Evolutionary conservation across 1,140 invertebrate species (phyloP), one percentile per base, ranked within the genome.

Genomic region (Harpegnathos saltator): DNA sequence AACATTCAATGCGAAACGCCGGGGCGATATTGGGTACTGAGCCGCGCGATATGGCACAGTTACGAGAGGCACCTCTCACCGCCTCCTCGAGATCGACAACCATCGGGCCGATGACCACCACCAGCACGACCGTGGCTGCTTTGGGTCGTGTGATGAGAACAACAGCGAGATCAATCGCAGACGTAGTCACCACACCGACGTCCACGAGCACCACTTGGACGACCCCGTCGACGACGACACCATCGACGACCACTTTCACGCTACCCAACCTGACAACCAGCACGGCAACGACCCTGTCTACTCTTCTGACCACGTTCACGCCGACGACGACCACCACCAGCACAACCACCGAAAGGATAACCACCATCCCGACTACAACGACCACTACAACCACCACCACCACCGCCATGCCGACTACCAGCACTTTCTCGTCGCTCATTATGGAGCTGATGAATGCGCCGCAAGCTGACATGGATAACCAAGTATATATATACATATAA

Each of bases 21-120:
- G 96, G 95, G 12, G 94, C 95, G 2, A 95, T 96, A 17, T 88
- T 96, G n/a, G 95, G 96, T n/a, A 95, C 94, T 1, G 95, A 96
- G 61, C 92, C 94, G 1, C 91, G 94, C 0, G 92, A 94, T 19
- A 89, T 94, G 86, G 93, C 89, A 0, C 91, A 93, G 58, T 82
- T 92, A 12, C 85, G 92, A 54, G 89, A 91, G 61, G 90, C 91
- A 15, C 90, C 91, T 5, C 68, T 90, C 24, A 81, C 63, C 0
- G 65, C 85, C 19, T 82, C 62, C 83, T 86, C 85, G 71, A 90
- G 48, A 78, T 88, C 59, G 48, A 90, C 72, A 69, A 74, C 88
- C 38, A 59, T 86, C 7, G 50, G 87, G 11, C 84, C 92, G 5
- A 91, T 91, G 5, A 91, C 90, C 9, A 90, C 90, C 7, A 90